Conservation (phyloP, 2,888 invertebrate genomes). For the Morpho helenor region DNA sequence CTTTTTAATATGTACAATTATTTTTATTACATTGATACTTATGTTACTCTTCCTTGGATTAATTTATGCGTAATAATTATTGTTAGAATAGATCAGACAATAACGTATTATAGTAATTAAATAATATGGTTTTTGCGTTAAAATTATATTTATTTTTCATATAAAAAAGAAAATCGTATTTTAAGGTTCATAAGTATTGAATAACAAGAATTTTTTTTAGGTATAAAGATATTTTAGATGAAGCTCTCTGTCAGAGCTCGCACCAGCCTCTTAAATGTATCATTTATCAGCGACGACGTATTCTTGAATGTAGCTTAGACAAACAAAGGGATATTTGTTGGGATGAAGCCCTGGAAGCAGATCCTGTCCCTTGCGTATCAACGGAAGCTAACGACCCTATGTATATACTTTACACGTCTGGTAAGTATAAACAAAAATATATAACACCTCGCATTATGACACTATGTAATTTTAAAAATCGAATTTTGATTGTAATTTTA, state of each 20-base stretch:
- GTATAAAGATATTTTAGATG: conserved; percentile 90
- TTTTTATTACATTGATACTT: no score
- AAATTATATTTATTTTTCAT: no score
- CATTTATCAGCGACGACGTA: conserved; percentile 87
- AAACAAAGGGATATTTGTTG: conserved; percentile 86
- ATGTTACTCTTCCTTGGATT: no score
- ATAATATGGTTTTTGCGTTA: no score
- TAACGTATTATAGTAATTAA: no score
- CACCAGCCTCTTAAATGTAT: conserved; percentile 89
- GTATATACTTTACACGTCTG: conserved; percentile 95
- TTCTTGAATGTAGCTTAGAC: conserved; percentile 82
- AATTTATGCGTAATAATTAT: no score
- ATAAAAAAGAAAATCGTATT: no score
- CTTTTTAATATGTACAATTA: no score
- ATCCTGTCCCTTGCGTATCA: conserved; percentile 89
- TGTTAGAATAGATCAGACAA: no score
- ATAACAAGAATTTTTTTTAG: conserved; percentile 41
- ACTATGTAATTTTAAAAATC: no score
- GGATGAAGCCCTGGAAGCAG: conserved; percentile 84
- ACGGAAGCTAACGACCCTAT: conserved; percentile 94
- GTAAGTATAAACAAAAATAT: conserved; percentile 44
- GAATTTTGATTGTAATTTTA: no score
- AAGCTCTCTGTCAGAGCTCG: conserved; percentile 85
- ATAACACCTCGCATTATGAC: background rate
- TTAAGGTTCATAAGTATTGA: no score